Evolutionary conservation across 2,797 vertebrate species (phyloP), one percentile per base, ranked within the genome.

Genomic region (Eulemur coronatus): DNA sequence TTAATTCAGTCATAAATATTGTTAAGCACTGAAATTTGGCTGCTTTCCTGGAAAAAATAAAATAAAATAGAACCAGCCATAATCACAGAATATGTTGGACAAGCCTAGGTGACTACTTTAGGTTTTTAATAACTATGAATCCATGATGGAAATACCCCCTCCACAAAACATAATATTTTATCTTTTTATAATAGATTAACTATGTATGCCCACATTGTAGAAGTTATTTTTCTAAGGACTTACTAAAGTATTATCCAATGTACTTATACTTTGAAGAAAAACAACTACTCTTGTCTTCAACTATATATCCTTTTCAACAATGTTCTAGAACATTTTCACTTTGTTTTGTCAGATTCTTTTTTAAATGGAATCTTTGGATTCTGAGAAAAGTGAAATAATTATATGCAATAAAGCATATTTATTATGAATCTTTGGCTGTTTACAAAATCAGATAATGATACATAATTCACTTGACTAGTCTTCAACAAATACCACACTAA

Each of bases 11-110:
- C n/a, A 30, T 70, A 87, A 87, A 87, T 93, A 82, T n/a, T 81
- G 10, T 78, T 90, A 91, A 91, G 52, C 41, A 76, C 33, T 75
- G 22, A 88, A 88, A 88, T 78, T 59, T 97, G 89, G 33, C 91
- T 95, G 52, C 43, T 38, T 85, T 96, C n/a, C 76, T 86, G 89
- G 46, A 79, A 72, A 57, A 94, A 46, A 35, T 50, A 57, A 38
- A 79, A 17, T 33, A 84, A 73, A 79, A 35, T 22, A 63, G 57
- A 79, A 55, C 38, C 57, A 96, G 26, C 30, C 43, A 52, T 79
- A 91, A 61, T 52, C 63, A 75, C 43, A 86, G 9, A 41, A 11
- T 63, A 46, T 17, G 6, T 35, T 59, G 26, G 14, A 41, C 52
- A 52, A 70, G 33, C 50, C 22, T 73, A 46, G 28, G 7, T 55